A percentile compares a stretch with the other conserved stretches of the same genome.
phyloP scores from a whole-genome alignment of 2,113 vertebrate genomes.

The Guaruba guarouba region DNA sequence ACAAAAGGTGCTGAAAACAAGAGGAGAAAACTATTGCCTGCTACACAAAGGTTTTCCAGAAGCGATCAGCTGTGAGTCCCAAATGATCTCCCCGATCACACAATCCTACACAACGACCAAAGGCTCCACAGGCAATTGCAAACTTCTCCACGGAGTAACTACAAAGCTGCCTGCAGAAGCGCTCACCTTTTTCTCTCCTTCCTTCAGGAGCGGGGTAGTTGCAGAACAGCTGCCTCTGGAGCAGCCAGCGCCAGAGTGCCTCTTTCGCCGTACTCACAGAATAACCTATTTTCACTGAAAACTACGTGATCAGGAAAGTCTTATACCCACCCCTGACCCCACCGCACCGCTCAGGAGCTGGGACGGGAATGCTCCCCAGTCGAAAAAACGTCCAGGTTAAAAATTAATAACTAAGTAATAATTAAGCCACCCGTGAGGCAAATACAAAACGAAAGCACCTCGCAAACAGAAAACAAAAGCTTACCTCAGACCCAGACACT shows the following conservation, averaged over 20 bases:
- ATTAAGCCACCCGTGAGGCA: fast-evolving
- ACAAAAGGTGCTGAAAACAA: background rate
- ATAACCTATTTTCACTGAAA: background rate
- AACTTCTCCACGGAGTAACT: background rate
- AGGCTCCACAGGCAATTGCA: background rate
- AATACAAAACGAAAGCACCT: background rate
- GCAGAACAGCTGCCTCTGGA: background rate
- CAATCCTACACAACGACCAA: background rate
- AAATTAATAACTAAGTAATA: fast-evolving
- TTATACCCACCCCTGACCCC: background rate
- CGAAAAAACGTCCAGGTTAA: fast-evolving
- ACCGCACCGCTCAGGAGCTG: background rate
- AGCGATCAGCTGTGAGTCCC: background rate
- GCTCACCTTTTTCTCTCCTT: background rate
- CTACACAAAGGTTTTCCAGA: background rate
- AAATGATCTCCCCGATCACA: fast-evolving
- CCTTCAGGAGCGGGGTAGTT: fast-evolving
- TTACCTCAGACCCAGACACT: background rate
- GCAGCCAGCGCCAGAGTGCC: fast-evolving
- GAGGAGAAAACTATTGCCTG: background rate
- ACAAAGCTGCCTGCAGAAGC: fast-evolving
- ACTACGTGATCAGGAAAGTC: fast-evolving
- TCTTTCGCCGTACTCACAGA: background rate
- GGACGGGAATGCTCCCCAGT: background rate
- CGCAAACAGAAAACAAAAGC: background rate